Base-by-base conservation (phyloP, 2,113 vertebrate genomes). In the Raja brachyura region DNA sequence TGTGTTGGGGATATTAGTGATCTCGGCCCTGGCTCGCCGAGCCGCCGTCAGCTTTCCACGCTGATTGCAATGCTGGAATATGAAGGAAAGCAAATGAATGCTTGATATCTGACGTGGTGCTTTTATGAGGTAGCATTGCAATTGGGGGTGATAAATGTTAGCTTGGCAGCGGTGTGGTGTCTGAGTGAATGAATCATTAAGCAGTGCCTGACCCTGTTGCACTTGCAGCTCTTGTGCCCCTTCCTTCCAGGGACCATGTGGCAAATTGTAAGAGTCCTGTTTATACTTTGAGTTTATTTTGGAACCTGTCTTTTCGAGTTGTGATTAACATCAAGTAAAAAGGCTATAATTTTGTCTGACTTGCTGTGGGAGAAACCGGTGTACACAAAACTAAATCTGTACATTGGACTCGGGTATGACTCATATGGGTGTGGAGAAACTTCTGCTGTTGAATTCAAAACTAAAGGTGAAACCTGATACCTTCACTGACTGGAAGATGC, bases 401-500 rank as follows among this genome's bases (percentile, higher is more conserved):
- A 92, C 33, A 73, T 70, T 92, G 33, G 66, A 25, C 16, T 90
- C 39, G 66, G 14, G 86, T 20, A 68, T 92, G 88, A 68, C 66
- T 92, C 31, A 92, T n/a, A 39, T 13, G 88, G 88, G 66, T 88
- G 66, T 92, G 88, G 63, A 48, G 33, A 0, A 22, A 73, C 25
- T 70, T 39, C 33, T 39, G 86, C 31, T 6, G 63, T 56, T 33
- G 7, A 68, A 66, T 39, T 39, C 63, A 5, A 18, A 70, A 92
- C 88, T 92, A 20, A 68, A 70, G 68, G 22, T 92, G 88, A 92
- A 92, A 70, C 61, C 18, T 63, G 56, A 90, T 90, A 90, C 25
- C 66, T 90, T 88, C 39, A 33, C 25, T 70, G 66, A 92, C 20
- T 73, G 4, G 2, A 48, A 4, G 22, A 90, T 90, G 39, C 31